These are phyloP conservation scores for Pipistrellus pipistrellus DNA, from an alignment of 2,797 vertebrate genomes.

Conservation along the genomic window DNA sequence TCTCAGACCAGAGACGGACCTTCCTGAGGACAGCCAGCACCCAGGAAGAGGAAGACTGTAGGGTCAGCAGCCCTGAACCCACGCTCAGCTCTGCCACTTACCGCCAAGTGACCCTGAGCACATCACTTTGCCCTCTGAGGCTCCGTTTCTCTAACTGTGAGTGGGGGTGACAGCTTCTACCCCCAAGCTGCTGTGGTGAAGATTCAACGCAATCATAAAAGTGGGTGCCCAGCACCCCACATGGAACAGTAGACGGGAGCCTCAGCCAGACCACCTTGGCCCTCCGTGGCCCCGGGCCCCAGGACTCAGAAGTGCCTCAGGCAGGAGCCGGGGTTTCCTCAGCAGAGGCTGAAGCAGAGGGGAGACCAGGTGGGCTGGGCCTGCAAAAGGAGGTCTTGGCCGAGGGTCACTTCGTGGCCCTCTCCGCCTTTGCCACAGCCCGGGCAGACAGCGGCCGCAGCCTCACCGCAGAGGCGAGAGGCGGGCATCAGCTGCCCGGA, in stretches of 20 bases:
- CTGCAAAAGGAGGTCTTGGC: not conserved
- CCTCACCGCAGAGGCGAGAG: not conserved
- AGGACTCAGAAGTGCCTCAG: not conserved
- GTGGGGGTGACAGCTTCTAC: fast-evolving
- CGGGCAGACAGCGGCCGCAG: fast-evolving
- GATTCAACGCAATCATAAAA: not conserved
- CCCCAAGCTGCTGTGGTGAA: not conserved
- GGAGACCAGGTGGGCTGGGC: not conserved
- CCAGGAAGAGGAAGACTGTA: not conserved
- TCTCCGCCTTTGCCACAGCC: not conserved
- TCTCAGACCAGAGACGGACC: not conserved
- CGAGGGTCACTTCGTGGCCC: not conserved
- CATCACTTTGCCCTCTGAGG: not conserved
- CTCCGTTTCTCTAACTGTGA: not conserved
- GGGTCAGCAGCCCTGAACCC: not conserved
- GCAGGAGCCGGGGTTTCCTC: not conserved
- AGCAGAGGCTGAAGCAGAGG: not conserved
- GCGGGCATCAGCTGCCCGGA: not conserved
- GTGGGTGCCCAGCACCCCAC: too few relatives aligned
- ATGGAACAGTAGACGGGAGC: not conserved
- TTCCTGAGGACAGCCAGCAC: not conserved
- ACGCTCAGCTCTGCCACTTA: not conserved
- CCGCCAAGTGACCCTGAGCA: not conserved
- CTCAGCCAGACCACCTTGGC: not conserved
- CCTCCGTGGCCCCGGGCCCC: not conserved